Conservation (phyloP, 1,140 invertebrate genomes). For the Tribolium madens region DNA sequence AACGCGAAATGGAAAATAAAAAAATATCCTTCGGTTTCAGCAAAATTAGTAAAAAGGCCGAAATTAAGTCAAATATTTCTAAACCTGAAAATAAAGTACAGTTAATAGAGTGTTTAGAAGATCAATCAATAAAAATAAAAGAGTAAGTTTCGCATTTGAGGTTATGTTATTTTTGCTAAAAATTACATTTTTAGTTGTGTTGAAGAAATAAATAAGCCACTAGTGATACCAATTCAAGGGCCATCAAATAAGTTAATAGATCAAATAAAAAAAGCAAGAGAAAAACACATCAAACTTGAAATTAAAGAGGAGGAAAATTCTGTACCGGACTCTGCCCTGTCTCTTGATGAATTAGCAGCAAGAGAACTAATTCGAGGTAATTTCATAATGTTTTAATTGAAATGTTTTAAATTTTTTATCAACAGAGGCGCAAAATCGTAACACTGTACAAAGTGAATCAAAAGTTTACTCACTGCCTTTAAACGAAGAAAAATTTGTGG, state of each 20-base stretch:
- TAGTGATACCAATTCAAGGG: constrained; percentile 75
- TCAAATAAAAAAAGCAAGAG: constrained; percentile 56
- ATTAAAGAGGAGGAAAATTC: constrained; percentile 62
- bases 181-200: constrained; percentile 68
- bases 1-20: constrained; percentile 63
- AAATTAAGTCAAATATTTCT: constrained; percentile 64
- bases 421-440: constrained; percentile 62
- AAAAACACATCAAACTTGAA: constrained; percentile 48
- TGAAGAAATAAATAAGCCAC: constrained; percentile 67
- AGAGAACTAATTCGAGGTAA: constrained; percentile 64
- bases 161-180: constrained; percentile 47
- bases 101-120: constrained; percentile 81
- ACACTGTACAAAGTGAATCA: constrained; percentile 46
- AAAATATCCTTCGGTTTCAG: constrained; percentile 85
- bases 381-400: not conserved
- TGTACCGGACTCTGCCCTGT: constrained; percentile 61
- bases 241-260: constrained; percentile 68
- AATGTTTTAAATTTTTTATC: constrained; percentile 40
- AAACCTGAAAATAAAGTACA: constrained; percentile 71
- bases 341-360: constrained; percentile 70
- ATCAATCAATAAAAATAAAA: constrained; percentile 78
- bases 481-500: constrained; percentile 48
- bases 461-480: constrained; percentile 56
- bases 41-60: constrained; percentile 76
- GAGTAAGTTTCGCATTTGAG: constrained; percentile 69